Base-by-base conservation (phyloP, 2,797 vertebrate species). In the Muraenolepis orangiensis region DNA sequence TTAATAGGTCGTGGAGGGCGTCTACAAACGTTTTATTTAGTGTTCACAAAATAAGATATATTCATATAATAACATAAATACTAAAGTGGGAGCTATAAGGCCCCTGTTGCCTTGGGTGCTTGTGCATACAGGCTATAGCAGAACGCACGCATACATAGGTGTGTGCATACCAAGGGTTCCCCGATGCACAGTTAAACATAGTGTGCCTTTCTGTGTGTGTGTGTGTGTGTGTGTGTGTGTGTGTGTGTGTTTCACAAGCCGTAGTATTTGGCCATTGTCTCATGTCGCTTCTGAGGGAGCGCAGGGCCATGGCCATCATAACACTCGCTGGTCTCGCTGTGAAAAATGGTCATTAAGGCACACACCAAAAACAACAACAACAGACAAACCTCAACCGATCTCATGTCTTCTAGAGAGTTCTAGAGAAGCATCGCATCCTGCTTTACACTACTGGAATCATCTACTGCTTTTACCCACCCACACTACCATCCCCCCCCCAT, bases 61-160 rank as follows among this genome's bases (percentile, higher is more conserved):
- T 31, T 29, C 26, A 67, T 67, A 67, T 31, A 30, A 67, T 64
- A 30, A 67, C 26, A 82, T 85, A 89, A 89, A 91, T 86, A 91
- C 77, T 75, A 80, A n/a, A 82, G 85, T 90, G 87, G 87, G 82
- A 87, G 79, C 87, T 86, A 86, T 81, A 89, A 89, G 87, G 89
- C 81, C 81, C 75, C 81, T 84, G 80, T 82, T 82, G 87, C 88
- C 87, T 80, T 73, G 83, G 86, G 87, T 61, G 78, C 83, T 88
- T 81, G 85, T 90, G 88, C 87, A 85, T 80, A 29, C 67, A 90
- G 84, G 87, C 87, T 87, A 80, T 86, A 26, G 80, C 71, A 81
- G 79, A 84, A 89, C 80, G 87, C 85, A 89, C 86, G 71, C 80
- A 73, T 76, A 82, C 85, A 87, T 84, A 85, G 57, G 57, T 86